Base-by-base conservation (phyloP, 2,797 vertebrate species). In the Poecilia picta region DNA sequence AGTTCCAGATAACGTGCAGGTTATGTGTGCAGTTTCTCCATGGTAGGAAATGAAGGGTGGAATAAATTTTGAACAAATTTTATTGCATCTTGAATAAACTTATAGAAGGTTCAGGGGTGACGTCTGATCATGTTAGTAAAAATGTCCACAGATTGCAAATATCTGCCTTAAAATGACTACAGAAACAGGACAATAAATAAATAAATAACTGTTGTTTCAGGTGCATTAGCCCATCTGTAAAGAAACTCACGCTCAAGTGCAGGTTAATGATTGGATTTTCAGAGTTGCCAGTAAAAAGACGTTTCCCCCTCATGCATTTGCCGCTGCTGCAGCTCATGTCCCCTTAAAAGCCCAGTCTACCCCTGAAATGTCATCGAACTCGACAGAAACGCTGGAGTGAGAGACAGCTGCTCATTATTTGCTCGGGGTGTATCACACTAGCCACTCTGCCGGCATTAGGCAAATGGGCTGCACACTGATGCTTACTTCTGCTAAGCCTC, bases 101-200 rank as follows among this genome's bases (percentile, higher is more conserved):
- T 2, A 18, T 59, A 39, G 71, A 36, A n/a, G 28, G 62, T 78
- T 76, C 28, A 57, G 4, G 46, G 31, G 72, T 79, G 55, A 43
- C 33, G 77, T 80, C 1, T 79, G 39, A 20, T 84, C 57, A 73
- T 68, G 80, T 80, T 74, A 83, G 39, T 4, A 51, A 18, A 72
- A 41, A 4, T n/a, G 23, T 10, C 23, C 47, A 15, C 74, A 41
- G 25, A n/a, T 71, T 71, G 70, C 16, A 78, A 8, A 75, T 49
- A 16, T 41, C 33, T 74, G 36, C 39, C 28, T 8, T 59, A 70
- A 70, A 70, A n/a, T 43, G 23, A 70, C 39, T 70, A 25, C 5
- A 71, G n/a, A 45, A 15, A 71, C 25, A 46, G 25, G 25, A 71
- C 16, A 15, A 25, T 33, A 51, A 53, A 51, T 7, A 51, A 53